Evolutionary conservation across 1,140 invertebrate species (phyloP).

Genomic region (Lerema accius): DNA sequence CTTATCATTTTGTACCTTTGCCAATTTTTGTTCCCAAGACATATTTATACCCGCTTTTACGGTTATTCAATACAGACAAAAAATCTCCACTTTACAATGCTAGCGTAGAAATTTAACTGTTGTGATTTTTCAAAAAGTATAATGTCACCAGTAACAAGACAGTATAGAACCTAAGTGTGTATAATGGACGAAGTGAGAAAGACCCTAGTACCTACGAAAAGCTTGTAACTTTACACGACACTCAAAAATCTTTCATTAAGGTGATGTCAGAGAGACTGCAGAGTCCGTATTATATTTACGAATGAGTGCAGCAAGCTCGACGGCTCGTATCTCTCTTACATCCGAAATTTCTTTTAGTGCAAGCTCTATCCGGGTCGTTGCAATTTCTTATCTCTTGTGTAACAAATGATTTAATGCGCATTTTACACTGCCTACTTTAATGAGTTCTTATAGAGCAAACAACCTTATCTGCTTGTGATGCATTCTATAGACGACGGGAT

Average conservation of each 20-base stretch:
- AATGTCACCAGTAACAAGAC: no score
- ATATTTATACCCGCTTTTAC: no score
- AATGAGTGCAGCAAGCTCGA: background rate
- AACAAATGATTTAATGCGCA: background rate
- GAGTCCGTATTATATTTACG: background rate
- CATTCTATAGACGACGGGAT: no score
- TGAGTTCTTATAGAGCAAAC: no score
- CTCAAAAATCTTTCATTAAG: background rate
- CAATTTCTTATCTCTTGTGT: background rate
- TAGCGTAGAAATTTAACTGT: no score
- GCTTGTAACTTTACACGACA: background rate
- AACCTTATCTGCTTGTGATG: no score
- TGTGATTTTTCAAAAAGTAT: no score
- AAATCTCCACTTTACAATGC: no score
- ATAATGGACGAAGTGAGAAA: background rate
- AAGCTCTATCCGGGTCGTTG: background rate
- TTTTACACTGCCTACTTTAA: background rate
- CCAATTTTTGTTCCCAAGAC: no score
- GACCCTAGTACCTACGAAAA: background rate
- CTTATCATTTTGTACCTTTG: no score
- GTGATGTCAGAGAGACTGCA: constrained; percentile 1
- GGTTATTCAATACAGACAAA: no score
- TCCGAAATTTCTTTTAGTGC: background rate
- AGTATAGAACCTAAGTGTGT: no score
- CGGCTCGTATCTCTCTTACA: background rate